A percentile compares a stretch with the other conserved stretches of the same genome.
Evolutionary conservation across 2,888 invertebrate species (phyloP).

Genomic region (Idaea aversata): DNA sequence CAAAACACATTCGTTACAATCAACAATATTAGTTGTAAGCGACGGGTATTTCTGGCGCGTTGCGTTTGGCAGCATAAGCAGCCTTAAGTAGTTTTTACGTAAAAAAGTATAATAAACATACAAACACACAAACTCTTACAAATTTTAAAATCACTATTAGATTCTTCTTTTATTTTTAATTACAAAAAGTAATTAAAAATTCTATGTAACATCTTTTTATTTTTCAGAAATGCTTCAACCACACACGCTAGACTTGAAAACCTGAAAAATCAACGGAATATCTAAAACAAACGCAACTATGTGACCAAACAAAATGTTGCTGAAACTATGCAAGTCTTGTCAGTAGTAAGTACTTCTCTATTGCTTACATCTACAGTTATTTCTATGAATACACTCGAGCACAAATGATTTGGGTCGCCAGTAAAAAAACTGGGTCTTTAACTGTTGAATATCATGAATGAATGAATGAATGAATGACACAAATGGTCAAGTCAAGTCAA

Average conservation of each 20-base stretch:
- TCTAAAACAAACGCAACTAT: conserved; percentile 28
- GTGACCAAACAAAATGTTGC: conserved; percentile 59
- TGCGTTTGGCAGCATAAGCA: too few relatives aligned
- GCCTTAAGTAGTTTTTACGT: too few relatives aligned
- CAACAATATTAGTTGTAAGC: too few relatives aligned
- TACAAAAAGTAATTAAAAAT: too few relatives aligned
- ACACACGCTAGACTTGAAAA: not conserved
- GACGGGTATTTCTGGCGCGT: too few relatives aligned
- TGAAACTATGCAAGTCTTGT: conserved; percentile 78
- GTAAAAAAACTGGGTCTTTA: not conserved
- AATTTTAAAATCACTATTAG: too few relatives aligned
- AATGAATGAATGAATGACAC: not conserved
- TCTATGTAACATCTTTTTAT: not conserved
- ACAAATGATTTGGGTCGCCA: not conserved
- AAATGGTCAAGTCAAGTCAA: not conserved
- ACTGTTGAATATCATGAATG: not conserved
- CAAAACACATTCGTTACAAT: too few relatives aligned
- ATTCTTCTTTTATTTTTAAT: too few relatives aligned
- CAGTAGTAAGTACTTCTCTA: conserved; percentile 71
- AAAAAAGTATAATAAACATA: too few relatives aligned
- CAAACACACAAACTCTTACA: too few relatives aligned
- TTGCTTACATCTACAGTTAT: conserved; percentile 2
- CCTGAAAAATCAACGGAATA: not conserved
- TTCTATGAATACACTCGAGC: not conserved
- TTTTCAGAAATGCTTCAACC: conserved; percentile 13